A percentile compares a stretch with the other conserved stretches of the same genome.
Conservation (phyloP, 2,113 vertebrate genomes). For the Blennius ocellaris region DNA sequence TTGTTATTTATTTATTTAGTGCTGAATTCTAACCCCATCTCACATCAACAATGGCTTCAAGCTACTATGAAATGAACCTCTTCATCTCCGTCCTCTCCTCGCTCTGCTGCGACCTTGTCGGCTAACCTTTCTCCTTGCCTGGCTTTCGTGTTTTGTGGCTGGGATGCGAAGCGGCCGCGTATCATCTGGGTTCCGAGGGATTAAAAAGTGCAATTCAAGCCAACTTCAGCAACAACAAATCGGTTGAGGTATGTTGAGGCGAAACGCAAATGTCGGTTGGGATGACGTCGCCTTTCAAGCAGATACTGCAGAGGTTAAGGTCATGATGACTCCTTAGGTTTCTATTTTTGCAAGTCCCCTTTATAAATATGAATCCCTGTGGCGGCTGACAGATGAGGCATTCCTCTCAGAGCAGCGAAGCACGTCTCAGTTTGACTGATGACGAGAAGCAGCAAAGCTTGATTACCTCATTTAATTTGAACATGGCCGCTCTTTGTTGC, state of each 20-base stretch:
- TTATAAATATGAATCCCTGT: neutral
- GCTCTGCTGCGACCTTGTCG: slow-evolving; percentile 50
- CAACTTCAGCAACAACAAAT: slow-evolving; percentile 62
- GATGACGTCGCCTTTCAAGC: too few relatives aligned
- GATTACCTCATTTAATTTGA: slow-evolving; percentile 45
- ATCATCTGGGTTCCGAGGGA: slow-evolving; percentile 53
- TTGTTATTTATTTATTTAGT: slow-evolving; percentile 5
- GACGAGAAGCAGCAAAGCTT: slow-evolving; percentile 24
- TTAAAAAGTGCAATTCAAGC: slow-evolving; percentile 58
- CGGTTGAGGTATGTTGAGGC: slow-evolving; percentile 22
- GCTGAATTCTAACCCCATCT: too few relatives aligned
- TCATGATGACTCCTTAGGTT: too few relatives aligned
- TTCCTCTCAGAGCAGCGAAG: slow-evolving; percentile 20
- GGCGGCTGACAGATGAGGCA: slow-evolving; percentile 32
- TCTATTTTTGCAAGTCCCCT: too few relatives aligned
- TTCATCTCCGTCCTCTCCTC: neutral
- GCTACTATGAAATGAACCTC: neutral
- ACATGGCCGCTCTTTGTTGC: neutral
- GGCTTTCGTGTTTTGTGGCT: slow-evolving; percentile 28
- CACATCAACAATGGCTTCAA: too few relatives aligned
- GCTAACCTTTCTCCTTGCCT: slow-evolving; percentile 38
- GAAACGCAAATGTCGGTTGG: slow-evolving; percentile 21
- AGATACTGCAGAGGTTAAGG: too few relatives aligned
- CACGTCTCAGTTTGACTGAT: slow-evolving; percentile 34
- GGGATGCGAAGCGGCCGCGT: slow-evolving; percentile 13